A percentile compares a stretch with the other conserved stretches of the same genome.
These are phyloP conservation scores for Bombylius major DNA, from an alignment of 2,888 invertebrate species.

Conservation along the genomic window DNA sequence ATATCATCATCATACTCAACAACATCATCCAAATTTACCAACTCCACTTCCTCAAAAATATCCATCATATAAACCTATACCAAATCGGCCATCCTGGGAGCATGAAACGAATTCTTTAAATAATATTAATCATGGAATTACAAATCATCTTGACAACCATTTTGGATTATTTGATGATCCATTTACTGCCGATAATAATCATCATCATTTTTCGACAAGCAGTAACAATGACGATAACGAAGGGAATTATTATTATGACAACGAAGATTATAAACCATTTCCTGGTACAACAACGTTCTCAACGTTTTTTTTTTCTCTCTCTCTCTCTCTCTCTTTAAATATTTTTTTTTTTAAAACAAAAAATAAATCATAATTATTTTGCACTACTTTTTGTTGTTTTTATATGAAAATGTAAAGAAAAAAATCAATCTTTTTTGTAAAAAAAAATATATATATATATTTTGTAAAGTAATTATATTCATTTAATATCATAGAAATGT, in stretches of 20 bases:
- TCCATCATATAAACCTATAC: conserved; percentile 12
- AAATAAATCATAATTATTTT: too few relatives aligned
- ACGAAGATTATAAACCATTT: conserved; percentile 30
- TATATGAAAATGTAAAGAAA: too few relatives aligned
- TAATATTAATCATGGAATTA: conserved; percentile 23
- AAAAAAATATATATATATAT: too few relatives aligned
- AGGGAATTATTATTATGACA: conserved; percentile 5
- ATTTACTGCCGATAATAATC: conserved; percentile 12
- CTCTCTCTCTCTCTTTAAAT: too few relatives aligned
- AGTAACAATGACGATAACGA: background rate
- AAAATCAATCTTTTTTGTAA: too few relatives aligned
- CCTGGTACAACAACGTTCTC: conserved; percentile 26
- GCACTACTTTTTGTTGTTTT: too few relatives aligned
- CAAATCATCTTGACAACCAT: conserved; percentile 34
- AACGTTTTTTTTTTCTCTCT: background rate
- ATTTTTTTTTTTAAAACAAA: too few relatives aligned
- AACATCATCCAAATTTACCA: background rate
- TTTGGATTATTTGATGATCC: conserved; percentile 20
- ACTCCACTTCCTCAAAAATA: background rate
- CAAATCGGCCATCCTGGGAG: conserved; percentile 24
- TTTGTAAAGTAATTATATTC: too few relatives aligned
- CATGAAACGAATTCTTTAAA: conserved; percentile 29
- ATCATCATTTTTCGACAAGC: background rate
- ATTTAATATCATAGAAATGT: too few relatives aligned
- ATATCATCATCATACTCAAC: too few relatives aligned